Evolutionary conservation across 2,113 vertebrate species (phyloP), one percentile per base, ranked within the genome.

Genomic region (Cygnus atratus): DNA sequence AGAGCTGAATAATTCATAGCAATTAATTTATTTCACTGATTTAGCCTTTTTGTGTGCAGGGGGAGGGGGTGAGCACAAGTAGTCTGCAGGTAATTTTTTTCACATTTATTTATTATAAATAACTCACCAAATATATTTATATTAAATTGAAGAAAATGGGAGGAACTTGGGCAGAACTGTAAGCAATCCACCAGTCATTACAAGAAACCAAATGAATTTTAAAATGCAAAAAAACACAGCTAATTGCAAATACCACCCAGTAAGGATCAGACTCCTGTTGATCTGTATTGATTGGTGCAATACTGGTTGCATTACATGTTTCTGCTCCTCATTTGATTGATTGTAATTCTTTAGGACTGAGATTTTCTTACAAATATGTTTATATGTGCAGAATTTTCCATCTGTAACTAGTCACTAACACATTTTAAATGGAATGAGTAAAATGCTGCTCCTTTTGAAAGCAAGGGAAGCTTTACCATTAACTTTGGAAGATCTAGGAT

Each of bases 11-110:
- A 96, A 95, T 97, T 96, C 93, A 96, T 94, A 95, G 78, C 95
- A 95, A 94, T 97, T 96, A 97, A 96, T 97, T 97, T 96, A 97
- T 96, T 97, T 97, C 94, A 96, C 94, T 95, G 95, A 97, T 96
- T 93, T 96, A 96, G 95, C 75, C 78, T 92, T 96, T 94, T 88
- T 84, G 61, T 80, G 46, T 63, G n/a, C 18, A 8, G 33, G 83
- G 65, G 0, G 4, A 70, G 67, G 68, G 24, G 39, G 67, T 78
- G 79, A 84, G 54, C 88, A n/a, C 65, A 68, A 96, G 74, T 94
- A 96, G 84, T 93, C 86, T 88, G 74, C 86, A 96, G 92, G 92
- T 96, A 84, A 87, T 94, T 88, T 96, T 93, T 71, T 87, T 57
- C 62, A 70, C 5, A 31, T 84, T 90, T 94, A 46, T 96, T 95